A percentile compares a stretch with the other conserved stretches of the same genome.
Evolutionary conservation across 2,113 vertebrate genomes (phyloP).

Genomic region (Lepisosteus oculatus): DNA sequence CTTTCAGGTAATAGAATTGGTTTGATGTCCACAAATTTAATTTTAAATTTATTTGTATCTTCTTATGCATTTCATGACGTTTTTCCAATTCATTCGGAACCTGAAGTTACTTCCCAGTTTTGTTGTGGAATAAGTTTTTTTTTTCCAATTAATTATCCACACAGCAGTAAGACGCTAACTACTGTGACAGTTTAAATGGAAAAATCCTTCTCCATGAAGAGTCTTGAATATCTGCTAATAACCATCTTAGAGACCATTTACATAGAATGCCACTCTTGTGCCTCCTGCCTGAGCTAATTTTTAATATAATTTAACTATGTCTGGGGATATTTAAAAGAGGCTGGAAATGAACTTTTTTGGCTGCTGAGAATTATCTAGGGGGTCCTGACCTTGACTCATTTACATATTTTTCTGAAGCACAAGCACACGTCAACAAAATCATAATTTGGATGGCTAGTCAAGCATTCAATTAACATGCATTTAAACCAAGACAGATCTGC

Average conservation of each 20-base stretch:
- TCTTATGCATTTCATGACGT: no score
- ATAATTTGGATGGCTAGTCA: no score
- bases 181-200: background rate
- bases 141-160: constrained; percentile 1
- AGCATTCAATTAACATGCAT: no score
- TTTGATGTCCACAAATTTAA: no score
- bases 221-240: background rate
- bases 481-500: no score
- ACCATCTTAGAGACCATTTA: constrained; percentile 1
- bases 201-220: background rate
- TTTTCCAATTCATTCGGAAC: no score
- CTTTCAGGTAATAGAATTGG: no score
- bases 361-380: background rate
- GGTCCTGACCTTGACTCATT: background rate
- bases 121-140: background rate
- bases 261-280: constrained; percentile 1
- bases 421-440: no score
- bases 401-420: background rate
- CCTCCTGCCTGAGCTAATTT: background rate
- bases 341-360: background rate
- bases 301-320: background rate
- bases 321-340: background rate
- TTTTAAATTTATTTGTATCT: no score
- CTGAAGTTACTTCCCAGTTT: background rate
- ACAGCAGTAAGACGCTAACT: background rate